Base-by-base conservation (phyloP, 2,113 vertebrate species). In the Rhinopomastus cyanomelas region DNA sequence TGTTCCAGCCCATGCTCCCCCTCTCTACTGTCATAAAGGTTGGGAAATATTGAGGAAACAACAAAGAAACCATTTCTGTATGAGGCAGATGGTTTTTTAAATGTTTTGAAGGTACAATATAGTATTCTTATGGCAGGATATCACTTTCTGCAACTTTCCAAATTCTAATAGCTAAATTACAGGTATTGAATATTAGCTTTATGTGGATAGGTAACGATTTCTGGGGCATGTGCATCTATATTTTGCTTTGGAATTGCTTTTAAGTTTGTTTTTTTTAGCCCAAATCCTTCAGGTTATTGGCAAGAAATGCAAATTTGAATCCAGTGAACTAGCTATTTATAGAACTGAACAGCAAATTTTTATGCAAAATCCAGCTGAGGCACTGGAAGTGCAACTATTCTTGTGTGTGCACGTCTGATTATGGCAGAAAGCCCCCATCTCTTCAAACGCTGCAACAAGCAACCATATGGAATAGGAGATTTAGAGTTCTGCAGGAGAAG, bases 31-130 rank as follows among this genome's bases (percentile, higher is more conserved):
- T 37, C 29, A 46, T 22, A 71, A 67, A 75, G 27, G 44, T 49
- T 49, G 21, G 10, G 6, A 69, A 88, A 73, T 85, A 62, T 13
- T 91, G 66, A 81, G 48, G 57, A 76, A 95, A 73, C 46, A 71
- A 56, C 59, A 88, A 81, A 88, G 44, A 60, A 55, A 29, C 16
- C 3, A 53, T 80, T 80, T 95, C 46, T 56, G 12, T 60, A 66
- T 32, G 34, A 87, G 62, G 44, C 86, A 80, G 66, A 88, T 87
- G 92, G 65, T 21, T 83, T 90, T 92, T 89, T 71, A 96, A 92
- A 87, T 67, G 57, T 52, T 89, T 87, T 64, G 61, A 77, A 74
- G 26, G 78, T 52, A 90, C 71, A 65, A 71, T 90, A 89, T 91
- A 73, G 37, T 69, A 27, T 56, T 57, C 65, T 37, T 84, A 56